phyloP scores from a whole-genome alignment of 2,113 vertebrate genomes.

The Sisor rabdophorus region DNA sequence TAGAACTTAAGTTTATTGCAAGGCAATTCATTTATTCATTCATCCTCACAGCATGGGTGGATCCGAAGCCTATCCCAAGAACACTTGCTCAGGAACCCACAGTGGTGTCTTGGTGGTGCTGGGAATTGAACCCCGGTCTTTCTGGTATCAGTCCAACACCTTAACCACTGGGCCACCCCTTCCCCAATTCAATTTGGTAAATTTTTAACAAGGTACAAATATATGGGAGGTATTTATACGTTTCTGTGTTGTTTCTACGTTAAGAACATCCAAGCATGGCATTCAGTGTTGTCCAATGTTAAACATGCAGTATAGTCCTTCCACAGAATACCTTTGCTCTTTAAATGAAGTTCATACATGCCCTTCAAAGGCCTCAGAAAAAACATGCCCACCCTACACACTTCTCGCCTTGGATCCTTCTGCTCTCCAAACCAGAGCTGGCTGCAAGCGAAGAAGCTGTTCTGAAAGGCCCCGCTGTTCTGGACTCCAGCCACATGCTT shows the following conservation, averaged over 20 bases:
- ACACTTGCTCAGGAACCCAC: too few species aligned
- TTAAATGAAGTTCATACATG: conserved; percentile 21
- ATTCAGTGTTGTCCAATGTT: background rate
- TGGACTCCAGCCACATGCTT: conserved; percentile 78
- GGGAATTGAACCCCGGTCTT: too few species aligned
- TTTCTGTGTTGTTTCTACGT: background rate
- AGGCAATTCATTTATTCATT: background rate
- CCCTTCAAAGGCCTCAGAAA: conserved; percentile 60
- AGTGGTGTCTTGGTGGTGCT: too few species aligned
- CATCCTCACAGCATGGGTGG: background rate
- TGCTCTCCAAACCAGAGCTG: conserved; percentile 76
- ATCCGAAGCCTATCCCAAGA: background rate
- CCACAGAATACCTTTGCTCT: background rate
- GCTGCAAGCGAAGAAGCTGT: conserved; percentile 72
- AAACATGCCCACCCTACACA: conserved; percentile 29
- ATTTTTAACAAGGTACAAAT: too few species aligned
- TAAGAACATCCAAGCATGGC: background rate
- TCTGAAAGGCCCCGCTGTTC: conserved; percentile 82
- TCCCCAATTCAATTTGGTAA: too few species aligned
- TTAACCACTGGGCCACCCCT: too few species aligned
- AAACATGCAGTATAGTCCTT: background rate
- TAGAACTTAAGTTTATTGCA: background rate
- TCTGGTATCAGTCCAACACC: too few species aligned
- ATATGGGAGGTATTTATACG: background rate
- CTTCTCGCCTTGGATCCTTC: conserved; percentile 60